Conservation (phyloP, 2,113 vertebrate species). For the Aegotheles bennettii region DNA sequence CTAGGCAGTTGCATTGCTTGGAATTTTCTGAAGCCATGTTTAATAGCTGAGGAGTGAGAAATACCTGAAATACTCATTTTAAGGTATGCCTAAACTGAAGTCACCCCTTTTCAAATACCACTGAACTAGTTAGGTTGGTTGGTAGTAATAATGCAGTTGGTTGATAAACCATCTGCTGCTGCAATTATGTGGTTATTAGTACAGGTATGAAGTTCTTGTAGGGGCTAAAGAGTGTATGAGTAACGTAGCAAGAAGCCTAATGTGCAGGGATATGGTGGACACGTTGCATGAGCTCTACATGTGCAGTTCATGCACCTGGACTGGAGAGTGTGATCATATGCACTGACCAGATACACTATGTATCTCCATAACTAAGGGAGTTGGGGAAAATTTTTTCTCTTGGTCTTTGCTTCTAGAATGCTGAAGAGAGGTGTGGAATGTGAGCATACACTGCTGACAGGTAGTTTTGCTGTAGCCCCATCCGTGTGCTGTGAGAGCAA, state of each 20-base stretch:
- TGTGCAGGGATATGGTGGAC: not conserved
- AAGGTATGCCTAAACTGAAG: not conserved
- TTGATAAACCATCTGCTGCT: not conserved
- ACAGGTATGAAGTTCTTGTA: not conserved
- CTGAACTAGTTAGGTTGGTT: not conserved
- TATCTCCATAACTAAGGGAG: not conserved
- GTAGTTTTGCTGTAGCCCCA: not conserved
- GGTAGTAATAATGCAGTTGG: not conserved
- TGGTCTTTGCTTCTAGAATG: not conserved
- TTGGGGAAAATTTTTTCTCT: not conserved
- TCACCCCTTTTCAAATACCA: not conserved
- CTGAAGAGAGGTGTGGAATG: not conserved
- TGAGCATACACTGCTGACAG: fast-evolving
- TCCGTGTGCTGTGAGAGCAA: not conserved
- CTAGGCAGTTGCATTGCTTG: not conserved
- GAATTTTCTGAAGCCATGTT: not conserved
- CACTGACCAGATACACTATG: not conserved
- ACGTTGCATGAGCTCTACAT: not conserved
- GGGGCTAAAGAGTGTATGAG: not conserved
- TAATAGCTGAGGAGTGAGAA: not conserved
- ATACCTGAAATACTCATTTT: not conserved
- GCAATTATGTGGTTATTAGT: not conserved
- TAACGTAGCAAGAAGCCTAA: not conserved
- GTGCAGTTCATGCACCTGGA: not conserved
- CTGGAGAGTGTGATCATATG: not conserved